Evolutionary conservation across 2,888 invertebrate species (phyloP), one percentile per base, ranked within the genome.

Genomic region (Scrobipalpa costella): DNA sequence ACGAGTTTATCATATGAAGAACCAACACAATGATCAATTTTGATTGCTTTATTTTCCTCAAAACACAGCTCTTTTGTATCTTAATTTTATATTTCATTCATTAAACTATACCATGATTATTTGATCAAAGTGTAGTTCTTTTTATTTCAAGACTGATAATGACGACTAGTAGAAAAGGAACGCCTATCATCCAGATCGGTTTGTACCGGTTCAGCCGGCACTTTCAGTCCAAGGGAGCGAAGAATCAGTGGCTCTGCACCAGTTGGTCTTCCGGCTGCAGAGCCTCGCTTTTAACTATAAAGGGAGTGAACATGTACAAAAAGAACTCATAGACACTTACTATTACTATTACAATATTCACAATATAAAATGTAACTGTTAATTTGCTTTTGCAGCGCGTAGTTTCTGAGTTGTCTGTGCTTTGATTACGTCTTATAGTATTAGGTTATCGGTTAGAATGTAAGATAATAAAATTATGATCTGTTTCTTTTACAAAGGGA

Each of bases 181-280:
- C 70, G 7, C 80, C 82, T 0, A 75, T 77, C 2, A n/a, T n/a
- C n/a, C n/a, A n/a, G n/a, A n/a, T n/a, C n/a, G n/a, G n/a, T n/a
- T n/a, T n/a, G n/a, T n/a, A 71, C 82, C 36, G 78, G 57, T 83
- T 71, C 61, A 79, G 80, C 64, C 36, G 40, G 33, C 63, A 52
- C 21, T 13, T 62, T 55, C 55, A 15, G 55, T 7, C 7, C 15
- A 65, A 62, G 15, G 71, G 72, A 0, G 69, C 69, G 0, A 68
- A 70, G 7, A 64, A 65, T 0, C 61, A 69, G 17, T 79, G 78
- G 78, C 58, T 68, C 2, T 82, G 81, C 63, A 70, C 69, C n/a
- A 73, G 70, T 47, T 57, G 61, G 0, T 61, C 7, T n/a, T n/a
- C n/a, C n/a, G n/a, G n/a, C n/a, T n/a, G n/a, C n/a, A n/a, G n/a